Evolutionary conservation across 2,888 invertebrate species (phyloP), one percentile per base, ranked within the genome.

Genomic region (Lucinisca nassula): DNA sequence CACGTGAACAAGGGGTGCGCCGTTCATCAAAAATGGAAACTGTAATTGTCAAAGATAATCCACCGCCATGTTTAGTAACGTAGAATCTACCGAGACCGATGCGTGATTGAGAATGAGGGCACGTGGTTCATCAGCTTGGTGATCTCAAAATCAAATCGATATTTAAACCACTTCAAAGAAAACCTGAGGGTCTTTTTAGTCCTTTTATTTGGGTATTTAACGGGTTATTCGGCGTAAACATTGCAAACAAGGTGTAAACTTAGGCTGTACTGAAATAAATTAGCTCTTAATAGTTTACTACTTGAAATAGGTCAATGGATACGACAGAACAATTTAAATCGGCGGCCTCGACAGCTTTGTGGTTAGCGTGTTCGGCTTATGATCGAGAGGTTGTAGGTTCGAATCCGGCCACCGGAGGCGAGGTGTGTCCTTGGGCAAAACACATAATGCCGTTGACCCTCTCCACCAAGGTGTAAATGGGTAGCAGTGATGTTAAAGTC

Each of bases 161-260:
- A 61, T 24, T 61, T 27, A 61, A 61, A 61, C 61, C 61, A 61
- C 61, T 61, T 61, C 61, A 61, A 61, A 61, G n/a, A 61, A 61
- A 30, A 61, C 45, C 2, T 61, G 61, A 61, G 61, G 61, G 61
- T 24, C 30, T 61, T 61, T 27, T 58, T 89, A 89, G 89, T 89
- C 89, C 83, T 70, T 61, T 83, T 87, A 89, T 89, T 89, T 89
- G 76, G 73, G 82, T 80, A 81, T 87, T 89, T 87, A 89, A 87
- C 89, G 87, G 87, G 79, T 87, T 85, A 87, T 87, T 84, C 82
- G 79, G 32, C 38, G 75, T 78, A 85, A 85, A 89, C 87, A 82
- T 79, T 84, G 80, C 85, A 87, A 89, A 89, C 83, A 67, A 82
- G 84, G 85, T 87, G 84, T 87, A 89, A 87, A 87, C 89, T 75